Conservation (phyloP, 2,797 vertebrate species). For the Lepus oiostolus region DNA sequence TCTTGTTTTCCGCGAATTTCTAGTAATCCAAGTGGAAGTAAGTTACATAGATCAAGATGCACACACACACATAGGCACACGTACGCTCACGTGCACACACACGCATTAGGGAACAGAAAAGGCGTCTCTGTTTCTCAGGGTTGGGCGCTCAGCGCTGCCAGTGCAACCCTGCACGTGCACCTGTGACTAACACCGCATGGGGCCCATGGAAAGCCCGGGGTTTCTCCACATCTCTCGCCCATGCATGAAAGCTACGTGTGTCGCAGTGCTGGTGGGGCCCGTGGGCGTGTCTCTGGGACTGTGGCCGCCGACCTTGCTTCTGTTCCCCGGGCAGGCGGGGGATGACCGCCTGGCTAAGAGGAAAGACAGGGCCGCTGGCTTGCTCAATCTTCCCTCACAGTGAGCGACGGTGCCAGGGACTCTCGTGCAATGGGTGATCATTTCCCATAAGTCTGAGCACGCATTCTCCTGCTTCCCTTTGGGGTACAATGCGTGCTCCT, state of each 20-base stretch:
- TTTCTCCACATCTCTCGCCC: background rate
- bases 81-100: fast-evolving
- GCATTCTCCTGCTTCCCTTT: background rate
- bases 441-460: background rate
- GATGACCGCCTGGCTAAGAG: background rate
- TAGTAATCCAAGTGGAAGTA: background rate
- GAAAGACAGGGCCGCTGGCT: background rate
- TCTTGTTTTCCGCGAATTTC: too few relatives aligned
- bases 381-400: background rate
- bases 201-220: fast-evolving
- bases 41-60: background rate
- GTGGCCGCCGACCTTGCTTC: background rate
- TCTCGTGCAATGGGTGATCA: fast-evolving
- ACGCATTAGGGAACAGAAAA: background rate
- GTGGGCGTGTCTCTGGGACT: background rate
- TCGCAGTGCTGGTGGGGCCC: background rate
- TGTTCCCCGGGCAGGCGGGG: background rate
- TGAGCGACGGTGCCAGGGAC: too few relatives aligned
- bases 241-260: background rate
- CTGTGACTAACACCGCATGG: fast-evolving
- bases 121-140: background rate
- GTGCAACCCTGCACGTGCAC: fast-evolving
- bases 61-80: fast-evolving
- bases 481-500: background rate
- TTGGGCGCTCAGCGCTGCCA: background rate